Base-by-base conservation (phyloP, 53 echinoderm and acorn worm genomes). In the Hippasteria phrygiana region DNA sequence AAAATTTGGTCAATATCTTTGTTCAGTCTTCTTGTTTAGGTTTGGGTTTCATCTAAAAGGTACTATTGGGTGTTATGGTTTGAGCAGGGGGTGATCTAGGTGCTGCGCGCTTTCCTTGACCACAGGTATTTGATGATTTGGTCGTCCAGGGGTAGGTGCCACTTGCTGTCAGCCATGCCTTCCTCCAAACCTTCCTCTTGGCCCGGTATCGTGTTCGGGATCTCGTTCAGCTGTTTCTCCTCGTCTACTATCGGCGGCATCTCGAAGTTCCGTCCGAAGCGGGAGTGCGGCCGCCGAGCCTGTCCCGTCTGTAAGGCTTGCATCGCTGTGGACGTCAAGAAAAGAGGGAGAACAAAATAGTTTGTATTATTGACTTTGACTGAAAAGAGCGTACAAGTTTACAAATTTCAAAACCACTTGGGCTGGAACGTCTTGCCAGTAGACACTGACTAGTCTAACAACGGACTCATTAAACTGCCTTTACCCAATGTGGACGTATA, bases 71-170 rank as follows among this genome's bases (percentile, higher is more conserved):
- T 13, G 11, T 14, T 74, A 43, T 24, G 79, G 38, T 55, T 12
- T 10, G 26, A 20, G 10, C 22, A 5, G 22, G 18, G 3, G 27
- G 32, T 1, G 82, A 33, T 46, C 34, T 82, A 82, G 20, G 63
- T 43, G 43, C 64, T 69, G 43, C 85, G 69, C 26, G 71, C 18
- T 36, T 69, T 69, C 13, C 42, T 70, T 34, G 75, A 75, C 75
- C 47, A 31, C 27, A 85, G 50, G 71, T 85, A 85, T 46, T 85
- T 85, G 35, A 85, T 18, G 14, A 85, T 50, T 85, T 85, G 85
- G 8, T 71, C 71, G 17, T 85, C 85, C 4, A 85, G 71, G 34
- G 85, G 85, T n/a, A 85, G 85, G 50, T 71, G 85, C 85, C 85
- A 85, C 14, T 48, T 85, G 71, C 24, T 46, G 70, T 70, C 85